Evolutionary conservation across 30 jellyfish, hydroid and myxozoan genomes (phyloP), one percentile per base, ranked within the genome.

Genomic region (Mastigias papua): DNA sequence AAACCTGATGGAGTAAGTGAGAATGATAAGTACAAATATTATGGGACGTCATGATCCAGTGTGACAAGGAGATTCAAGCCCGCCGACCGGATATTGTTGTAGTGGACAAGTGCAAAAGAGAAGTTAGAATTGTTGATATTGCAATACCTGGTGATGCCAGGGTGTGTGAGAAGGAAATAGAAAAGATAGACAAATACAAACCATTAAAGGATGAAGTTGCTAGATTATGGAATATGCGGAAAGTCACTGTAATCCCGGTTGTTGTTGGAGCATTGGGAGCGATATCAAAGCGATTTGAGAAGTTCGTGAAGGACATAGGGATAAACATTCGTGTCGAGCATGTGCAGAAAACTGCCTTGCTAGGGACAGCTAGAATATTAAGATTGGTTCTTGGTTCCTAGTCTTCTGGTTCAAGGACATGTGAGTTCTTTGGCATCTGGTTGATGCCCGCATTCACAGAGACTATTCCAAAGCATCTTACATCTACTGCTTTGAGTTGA

Each of bases 1-100:
- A 77, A 49, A 25, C 88, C 76, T 33, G 76, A 75, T 25, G n/a
- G 31, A 28, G 76, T 28, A 77, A 20, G 80, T 33, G 88, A 77
- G 58, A 67, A 49, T 63, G 23, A n/a, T 54, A 63, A 63, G 7
- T 63, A 5, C 37, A 63, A 63, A 23, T 63, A 10, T 63, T 63
- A 25, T 63, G 74, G 74, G 74, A 63, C 19, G 35, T 63, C 42
- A 63, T 63, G 15, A 63, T 63, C 23, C 74, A 63, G 20, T 63
- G 35, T 63, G 74, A 63, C 42, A 63, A 26, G 20, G 42, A 22
- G 74, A 63, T 63, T 27, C 42, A 63, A 25, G 74, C 74, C 35
- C 9, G 74, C 46, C 35, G 42, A 63, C 74, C 35, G 20, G 74
- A 63, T 20, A 63, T 63, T 25, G 42, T 63, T 63, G 74, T 63